These are phyloP conservation scores for Spisula solida DNA, from an alignment of 2,888 invertebrate genomes.

Conservation along the genomic window DNA sequence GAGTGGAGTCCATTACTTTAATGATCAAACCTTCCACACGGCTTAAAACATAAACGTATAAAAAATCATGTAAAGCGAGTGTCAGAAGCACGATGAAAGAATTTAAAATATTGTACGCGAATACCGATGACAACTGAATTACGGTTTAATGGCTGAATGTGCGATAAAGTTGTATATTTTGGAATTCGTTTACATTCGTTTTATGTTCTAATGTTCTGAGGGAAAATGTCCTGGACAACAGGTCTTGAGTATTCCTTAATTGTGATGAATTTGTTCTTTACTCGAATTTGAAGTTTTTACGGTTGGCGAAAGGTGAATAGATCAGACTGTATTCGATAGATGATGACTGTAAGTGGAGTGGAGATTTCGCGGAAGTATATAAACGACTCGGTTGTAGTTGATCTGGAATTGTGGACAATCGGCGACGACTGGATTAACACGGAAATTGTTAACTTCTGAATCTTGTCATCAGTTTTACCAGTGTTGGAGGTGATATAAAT, in stretches of 20 bases:
- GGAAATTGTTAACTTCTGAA: neutral
- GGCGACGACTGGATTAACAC: neutral
- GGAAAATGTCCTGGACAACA: constrained; percentile 24
- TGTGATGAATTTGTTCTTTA: constrained; percentile 31
- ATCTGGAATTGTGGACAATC: neutral
- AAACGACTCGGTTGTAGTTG: neutral
- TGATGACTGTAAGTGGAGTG: too few relatives aligned
- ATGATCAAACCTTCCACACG: constrained; percentile 4
- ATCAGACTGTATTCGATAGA: neutral
- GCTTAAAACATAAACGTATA: constrained; percentile 25
- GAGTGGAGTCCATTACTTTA: constrained; percentile 24
- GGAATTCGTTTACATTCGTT: constrained; percentile 30
- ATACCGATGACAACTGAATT: constrained; percentile 35
- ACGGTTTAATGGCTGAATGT: constrained; percentile 26
- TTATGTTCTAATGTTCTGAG: constrained; percentile 30
- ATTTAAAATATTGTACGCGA: constrained; percentile 43
- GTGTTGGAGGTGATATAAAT: constrained; percentile 35
- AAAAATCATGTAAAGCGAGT: constrained; percentile 23
- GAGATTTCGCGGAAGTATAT: neutral
- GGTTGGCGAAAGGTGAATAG: neutral
- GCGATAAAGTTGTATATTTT: constrained; percentile 37
- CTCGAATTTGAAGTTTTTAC: constrained; percentile 27
- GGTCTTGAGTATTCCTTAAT: constrained; percentile 29
- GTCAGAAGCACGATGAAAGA: neutral
- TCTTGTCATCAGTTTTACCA: neutral